Percentiles rank a stretch among this genome's conserved stretches.
Conservation (phyloP, 1,140 invertebrate species). For the Drosophila baimaii region DNA sequence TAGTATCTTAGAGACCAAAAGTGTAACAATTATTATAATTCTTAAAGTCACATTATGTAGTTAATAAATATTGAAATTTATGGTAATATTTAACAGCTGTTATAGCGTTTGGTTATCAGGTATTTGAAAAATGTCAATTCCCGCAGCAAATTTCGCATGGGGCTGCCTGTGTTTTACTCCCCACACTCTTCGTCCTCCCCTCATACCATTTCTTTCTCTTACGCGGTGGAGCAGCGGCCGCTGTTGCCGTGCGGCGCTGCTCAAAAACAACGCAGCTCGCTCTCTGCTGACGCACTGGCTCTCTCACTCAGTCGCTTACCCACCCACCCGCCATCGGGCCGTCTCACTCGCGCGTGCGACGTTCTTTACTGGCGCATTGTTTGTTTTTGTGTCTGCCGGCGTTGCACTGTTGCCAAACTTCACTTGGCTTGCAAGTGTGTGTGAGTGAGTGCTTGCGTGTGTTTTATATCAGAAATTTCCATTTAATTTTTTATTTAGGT, state of each 20-base stretch:
- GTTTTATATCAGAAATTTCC: slow-evolving; percentile 82
- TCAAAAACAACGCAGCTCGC: slow-evolving; percentile 67
- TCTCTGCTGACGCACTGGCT: slow-evolving; percentile 56
- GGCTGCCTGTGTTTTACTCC: slow-evolving; percentile 22
- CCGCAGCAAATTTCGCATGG: slow-evolving; percentile 23
- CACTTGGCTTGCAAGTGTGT: slow-evolving; percentile 28
- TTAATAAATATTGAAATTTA: too few species aligned
- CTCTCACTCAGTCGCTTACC: slow-evolving; percentile 19
- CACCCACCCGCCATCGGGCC: slow-evolving; percentile 14
- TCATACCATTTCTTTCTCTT: slow-evolving; percentile 8
- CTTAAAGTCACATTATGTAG: too few species aligned
- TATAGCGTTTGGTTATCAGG: not conserved
- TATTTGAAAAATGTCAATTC: not conserved
- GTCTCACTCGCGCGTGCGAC: slow-evolving; percentile 47
- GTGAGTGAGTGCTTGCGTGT: slow-evolving; percentile 37
- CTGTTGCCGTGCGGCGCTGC: slow-evolving; percentile 65
- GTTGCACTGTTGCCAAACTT: slow-evolving; percentile 69
- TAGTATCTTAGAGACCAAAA: too few species aligned
- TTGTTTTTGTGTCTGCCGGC: slow-evolving; percentile 68
- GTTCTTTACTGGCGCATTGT: slow-evolving; percentile 47
- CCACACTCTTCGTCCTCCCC: slow-evolving; percentile 4
- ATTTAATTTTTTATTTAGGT: slow-evolving; percentile 82
- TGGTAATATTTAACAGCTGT: not conserved
- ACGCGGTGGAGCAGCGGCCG: slow-evolving; percentile 14
- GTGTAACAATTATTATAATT: too few species aligned